Evolutionary conservation across 2,113 vertebrate genomes (phyloP).

Genomic region (Circaetus cinerascens): DNA sequence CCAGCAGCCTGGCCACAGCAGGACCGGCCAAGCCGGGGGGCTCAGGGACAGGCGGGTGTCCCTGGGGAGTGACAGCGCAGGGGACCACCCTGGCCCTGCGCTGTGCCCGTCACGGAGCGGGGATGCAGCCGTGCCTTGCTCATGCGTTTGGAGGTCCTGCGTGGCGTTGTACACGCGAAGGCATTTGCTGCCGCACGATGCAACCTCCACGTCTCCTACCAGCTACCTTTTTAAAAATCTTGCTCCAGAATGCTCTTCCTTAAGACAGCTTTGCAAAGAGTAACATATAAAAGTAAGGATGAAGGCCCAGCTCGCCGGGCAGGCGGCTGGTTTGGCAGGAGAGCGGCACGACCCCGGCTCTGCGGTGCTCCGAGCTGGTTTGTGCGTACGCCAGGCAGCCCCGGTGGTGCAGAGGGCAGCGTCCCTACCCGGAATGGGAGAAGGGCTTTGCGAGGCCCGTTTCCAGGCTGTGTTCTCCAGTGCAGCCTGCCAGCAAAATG

Average conservation of each 20-base stretch:
- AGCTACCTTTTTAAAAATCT: neutral
- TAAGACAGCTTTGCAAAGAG: neutral
- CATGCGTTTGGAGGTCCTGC: fast-evolving
- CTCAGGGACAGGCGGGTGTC: neutral
- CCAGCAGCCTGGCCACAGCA: neutral
- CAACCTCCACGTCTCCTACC: neutral
- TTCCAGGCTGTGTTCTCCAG: neutral
- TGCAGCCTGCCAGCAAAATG: neutral
- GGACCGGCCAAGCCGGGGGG: neutral
- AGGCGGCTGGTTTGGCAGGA: neutral
- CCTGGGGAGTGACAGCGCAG: neutral
- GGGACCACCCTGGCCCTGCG: neutral
- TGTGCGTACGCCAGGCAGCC: neutral
- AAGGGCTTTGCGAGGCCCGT: neutral
- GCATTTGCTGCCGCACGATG: fast-evolving
- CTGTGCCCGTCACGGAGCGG: fast-evolving
- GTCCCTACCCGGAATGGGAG: fast-evolving
- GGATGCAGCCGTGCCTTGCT: neutral
- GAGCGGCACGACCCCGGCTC: neutral
- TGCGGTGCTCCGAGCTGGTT: fast-evolving
- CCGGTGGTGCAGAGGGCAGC: fast-evolving
- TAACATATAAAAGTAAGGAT: fast-evolving
- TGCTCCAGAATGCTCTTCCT: neutral
- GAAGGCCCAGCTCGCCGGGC: fast-evolving
- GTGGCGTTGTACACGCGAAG: fast-evolving